Evolutionary conservation across 1,140 invertebrate species (phyloP).

Genomic region (Drosophila aff.): DNA sequence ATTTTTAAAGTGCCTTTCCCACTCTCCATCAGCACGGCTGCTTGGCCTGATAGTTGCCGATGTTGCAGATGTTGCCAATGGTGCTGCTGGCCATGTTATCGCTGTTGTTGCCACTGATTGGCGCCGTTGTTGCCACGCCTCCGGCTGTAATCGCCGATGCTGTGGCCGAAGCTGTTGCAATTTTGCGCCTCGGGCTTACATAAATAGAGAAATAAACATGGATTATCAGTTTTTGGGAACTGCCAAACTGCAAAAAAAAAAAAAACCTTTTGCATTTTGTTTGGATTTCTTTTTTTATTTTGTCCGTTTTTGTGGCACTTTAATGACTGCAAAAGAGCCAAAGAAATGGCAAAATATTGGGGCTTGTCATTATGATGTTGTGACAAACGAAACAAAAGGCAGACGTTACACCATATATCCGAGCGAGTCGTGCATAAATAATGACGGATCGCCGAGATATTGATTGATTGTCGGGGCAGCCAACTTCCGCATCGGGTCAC

Average conservation of each 20-base stretch:
- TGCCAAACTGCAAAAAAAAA: slow-evolving; percentile 11
- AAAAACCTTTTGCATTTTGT: not conserved
- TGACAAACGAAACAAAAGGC: slow-evolving; percentile 53
- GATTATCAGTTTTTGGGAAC: slow-evolving; percentile 42
- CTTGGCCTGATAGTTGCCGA: not conserved
- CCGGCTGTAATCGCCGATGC: slow-evolving; percentile 15
- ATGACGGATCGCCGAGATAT: slow-evolving; percentile 25
- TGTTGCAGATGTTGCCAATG: slow-evolving; percentile 12
- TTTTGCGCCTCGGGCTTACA: slow-evolving; percentile 31
- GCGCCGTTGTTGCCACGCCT: slow-evolving; percentile 48
- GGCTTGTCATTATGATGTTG: slow-evolving; percentile 41
- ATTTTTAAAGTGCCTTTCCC: not conserved
- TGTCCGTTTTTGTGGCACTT: slow-evolving; percentile 16
- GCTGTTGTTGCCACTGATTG: slow-evolving; percentile 43
- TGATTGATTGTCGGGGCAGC: slow-evolving; percentile 27
- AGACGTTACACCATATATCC: slow-evolving; percentile 38
- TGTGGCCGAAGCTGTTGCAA: slow-evolving; percentile 11
- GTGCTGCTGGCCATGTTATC: slow-evolving; percentile 36
- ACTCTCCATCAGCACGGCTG: not conserved
- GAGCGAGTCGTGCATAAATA: slow-evolving; percentile 37
- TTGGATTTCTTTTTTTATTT: not conserved
- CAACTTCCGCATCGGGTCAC: slow-evolving; percentile 43
- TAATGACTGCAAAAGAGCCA: slow-evolving; percentile 32
- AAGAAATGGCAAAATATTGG: slow-evolving; percentile 33
- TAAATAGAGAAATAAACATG: slow-evolving; percentile 34